Evolutionary conservation across 1,140 invertebrate species (phyloP).

Genomic region (Drosophila serrata): DNA sequence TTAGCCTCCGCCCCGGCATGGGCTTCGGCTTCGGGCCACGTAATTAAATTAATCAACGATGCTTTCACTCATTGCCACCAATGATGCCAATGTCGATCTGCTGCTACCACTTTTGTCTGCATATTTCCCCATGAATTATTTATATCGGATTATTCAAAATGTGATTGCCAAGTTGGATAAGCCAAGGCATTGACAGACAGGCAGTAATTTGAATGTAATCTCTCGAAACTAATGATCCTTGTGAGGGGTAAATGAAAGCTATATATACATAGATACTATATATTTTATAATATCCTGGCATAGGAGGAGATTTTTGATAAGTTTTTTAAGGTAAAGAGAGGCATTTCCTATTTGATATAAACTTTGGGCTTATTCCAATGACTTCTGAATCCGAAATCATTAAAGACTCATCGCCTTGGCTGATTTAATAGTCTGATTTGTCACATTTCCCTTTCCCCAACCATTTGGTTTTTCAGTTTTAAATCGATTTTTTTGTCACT

Average conservation of each 20-base stretch:
- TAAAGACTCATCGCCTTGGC: not conserved
- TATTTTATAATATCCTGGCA: not conserved
- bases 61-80: slow-evolving; percentile 46
- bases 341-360: not conserved
- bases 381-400: not conserved
- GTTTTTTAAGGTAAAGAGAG: not conserved
- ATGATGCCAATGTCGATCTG: slow-evolving; percentile 22
- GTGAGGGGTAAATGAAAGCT: too few relatives aligned
- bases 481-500: slow-evolving; percentile 21
- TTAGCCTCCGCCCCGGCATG: slow-evolving; percentile 5
- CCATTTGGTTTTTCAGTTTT: slow-evolving; percentile 12
- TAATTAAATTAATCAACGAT: slow-evolving; percentile 58
- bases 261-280: too few relatives aligned
- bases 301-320: too few relatives aligned
- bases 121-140: slow-evolving; percentile 37
- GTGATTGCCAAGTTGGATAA: slow-evolving; percentile 11
- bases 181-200: slow-evolving; percentile 6
- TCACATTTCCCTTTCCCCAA: not conserved
- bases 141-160: slow-evolving; percentile 24
- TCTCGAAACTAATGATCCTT: not conserved
- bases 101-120: slow-evolving; percentile 20
- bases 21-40: slow-evolving; percentile 9
- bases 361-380: not conserved
- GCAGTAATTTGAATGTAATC: not conserved
- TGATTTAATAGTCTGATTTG: slow-evolving; percentile 13